Evolutionary conservation across 2,797 vertebrate genomes (phyloP).

Genomic region (Aldrovandia affinis): DNA sequence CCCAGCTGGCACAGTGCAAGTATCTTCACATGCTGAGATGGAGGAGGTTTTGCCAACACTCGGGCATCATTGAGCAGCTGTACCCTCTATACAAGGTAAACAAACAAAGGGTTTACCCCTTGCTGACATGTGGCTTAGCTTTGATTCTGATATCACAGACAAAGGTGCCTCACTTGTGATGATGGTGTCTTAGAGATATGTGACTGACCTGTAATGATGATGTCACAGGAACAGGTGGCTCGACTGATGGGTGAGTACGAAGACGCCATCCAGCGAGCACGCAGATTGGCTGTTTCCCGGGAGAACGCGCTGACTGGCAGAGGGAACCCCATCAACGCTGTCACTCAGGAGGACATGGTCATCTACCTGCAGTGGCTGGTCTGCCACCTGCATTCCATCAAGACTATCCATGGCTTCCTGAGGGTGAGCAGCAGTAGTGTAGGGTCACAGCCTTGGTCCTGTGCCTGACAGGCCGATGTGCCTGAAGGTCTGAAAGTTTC

Average conservation of each 20-base stretch:
- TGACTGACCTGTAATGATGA: conserved; percentile 12
- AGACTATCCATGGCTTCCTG: conserved; percentile 69
- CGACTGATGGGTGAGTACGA: conserved; percentile 68
- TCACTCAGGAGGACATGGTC: conserved; percentile 70
- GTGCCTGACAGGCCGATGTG: not conserved
- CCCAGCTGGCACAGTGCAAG: conserved; percentile 75
- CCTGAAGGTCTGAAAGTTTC: not conserved
- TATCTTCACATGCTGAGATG: conserved; percentile 78
- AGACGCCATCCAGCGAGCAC: conserved; percentile 69
- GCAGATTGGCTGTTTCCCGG: conserved; percentile 66
- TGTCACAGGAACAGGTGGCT: conserved; percentile 54
- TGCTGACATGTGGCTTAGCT: not conserved
- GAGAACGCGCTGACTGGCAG: conserved; percentile 66
- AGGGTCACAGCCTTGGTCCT: not conserved
- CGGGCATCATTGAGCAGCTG: conserved; percentile 68
- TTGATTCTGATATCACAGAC: conserved; percentile 44
- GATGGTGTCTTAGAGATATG: not conserved
- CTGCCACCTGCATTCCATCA: conserved; percentile 73
- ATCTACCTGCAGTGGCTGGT: conserved; percentile 75
- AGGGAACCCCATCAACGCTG: conserved; percentile 52
- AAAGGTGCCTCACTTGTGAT: conserved; percentile 56
- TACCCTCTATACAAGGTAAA: conserved; percentile 72
- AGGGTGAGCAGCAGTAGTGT: conserved; percentile 56
- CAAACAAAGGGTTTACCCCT: not conserved
- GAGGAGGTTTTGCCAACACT: conserved; percentile 76